Conservation (phyloP, 2,888 invertebrate species). For the Nysson spinosus region DNA sequence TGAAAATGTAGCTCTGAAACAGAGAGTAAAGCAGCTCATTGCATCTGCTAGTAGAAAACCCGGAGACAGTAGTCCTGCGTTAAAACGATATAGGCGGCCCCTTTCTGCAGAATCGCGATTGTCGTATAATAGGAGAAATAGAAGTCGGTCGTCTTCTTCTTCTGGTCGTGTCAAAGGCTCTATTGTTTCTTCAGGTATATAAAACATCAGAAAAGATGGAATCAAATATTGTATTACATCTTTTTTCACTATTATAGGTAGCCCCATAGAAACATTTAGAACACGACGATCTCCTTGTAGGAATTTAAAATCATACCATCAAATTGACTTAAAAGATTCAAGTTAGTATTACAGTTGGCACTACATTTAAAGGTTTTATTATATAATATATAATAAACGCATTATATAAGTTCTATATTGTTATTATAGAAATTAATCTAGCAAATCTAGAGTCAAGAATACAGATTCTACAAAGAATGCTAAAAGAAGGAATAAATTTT, state of each 20-base stretch:
- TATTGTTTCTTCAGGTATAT: slow-evolving; percentile 59
- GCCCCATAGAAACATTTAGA: slow-evolving; percentile 59
- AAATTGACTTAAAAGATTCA: slow-evolving; percentile 48
- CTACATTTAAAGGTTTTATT: not conserved
- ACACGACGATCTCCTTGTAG: slow-evolving; percentile 51
- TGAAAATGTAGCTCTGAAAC: slow-evolving; percentile 73
- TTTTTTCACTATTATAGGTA: slow-evolving; percentile 37
- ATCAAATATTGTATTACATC: too few relatives aligned
- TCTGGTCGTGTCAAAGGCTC: slow-evolving; percentile 54
- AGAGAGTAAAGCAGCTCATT: slow-evolving; percentile 66
- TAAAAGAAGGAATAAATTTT: slow-evolving; percentile 70
- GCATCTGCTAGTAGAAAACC: slow-evolving; percentile 46
- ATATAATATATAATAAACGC: not conserved
- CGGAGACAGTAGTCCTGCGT: slow-evolving; percentile 52
- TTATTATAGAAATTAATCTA: slow-evolving; percentile 70
- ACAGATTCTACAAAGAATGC: slow-evolving; percentile 71
- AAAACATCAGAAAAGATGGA: too few relatives aligned
- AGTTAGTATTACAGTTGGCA: slow-evolving; percentile 24
- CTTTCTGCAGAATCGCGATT: slow-evolving; percentile 46
- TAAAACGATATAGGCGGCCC: slow-evolving; percentile 43
- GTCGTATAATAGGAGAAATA: slow-evolving; percentile 41
- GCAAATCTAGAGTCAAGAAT: slow-evolving; percentile 76
- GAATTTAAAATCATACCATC: slow-evolving; percentile 42
- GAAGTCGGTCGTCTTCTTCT: slow-evolving; percentile 65
- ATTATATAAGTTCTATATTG: slow-evolving; percentile 8